Evolutionary conservation across 2,888 invertebrate genomes (phyloP).

Genomic region (Alitta virens): DNA sequence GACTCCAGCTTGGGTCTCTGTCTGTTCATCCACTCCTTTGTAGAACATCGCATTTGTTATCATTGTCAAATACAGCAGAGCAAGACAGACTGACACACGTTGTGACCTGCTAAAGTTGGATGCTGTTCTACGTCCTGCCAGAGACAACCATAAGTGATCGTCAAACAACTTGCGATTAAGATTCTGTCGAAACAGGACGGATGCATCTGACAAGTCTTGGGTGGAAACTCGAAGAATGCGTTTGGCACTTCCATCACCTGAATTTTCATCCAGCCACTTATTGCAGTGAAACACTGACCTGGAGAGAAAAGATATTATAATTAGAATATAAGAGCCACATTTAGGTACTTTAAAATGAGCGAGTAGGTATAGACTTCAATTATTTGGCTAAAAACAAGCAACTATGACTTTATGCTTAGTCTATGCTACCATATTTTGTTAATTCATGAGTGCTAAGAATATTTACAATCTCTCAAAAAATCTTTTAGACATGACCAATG

Average conservation of each 20-base stretch:
- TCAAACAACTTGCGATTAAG: neutral
- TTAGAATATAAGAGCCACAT: too few species aligned
- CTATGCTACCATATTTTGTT: too few species aligned
- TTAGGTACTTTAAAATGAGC: too few species aligned
- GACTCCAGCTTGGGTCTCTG: neutral
- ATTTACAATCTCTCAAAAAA: too few species aligned
- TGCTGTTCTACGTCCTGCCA: neutral
- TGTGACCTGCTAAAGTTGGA: slow-evolving; percentile 56
- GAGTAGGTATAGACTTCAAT: too few species aligned
- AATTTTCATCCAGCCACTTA: neutral
- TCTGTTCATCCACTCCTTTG: neutral
- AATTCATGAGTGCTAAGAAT: too few species aligned
- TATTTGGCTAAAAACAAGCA: too few species aligned
- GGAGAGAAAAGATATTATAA: too few species aligned
- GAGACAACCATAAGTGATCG: neutral
- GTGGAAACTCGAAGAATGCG: neutral
- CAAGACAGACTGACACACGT: slow-evolving; percentile 36
- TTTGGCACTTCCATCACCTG: neutral
- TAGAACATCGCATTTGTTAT: slow-evolving; percentile 23
- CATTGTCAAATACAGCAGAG: slow-evolving; percentile 39
- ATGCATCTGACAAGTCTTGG: neutral
- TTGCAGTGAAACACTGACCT: neutral
- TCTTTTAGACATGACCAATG: too few species aligned
- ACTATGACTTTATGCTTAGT: too few species aligned
- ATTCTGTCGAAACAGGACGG: neutral